Conservation (phyloP, 2,113 vertebrate species). For the Ondatra zibethicus region DNA sequence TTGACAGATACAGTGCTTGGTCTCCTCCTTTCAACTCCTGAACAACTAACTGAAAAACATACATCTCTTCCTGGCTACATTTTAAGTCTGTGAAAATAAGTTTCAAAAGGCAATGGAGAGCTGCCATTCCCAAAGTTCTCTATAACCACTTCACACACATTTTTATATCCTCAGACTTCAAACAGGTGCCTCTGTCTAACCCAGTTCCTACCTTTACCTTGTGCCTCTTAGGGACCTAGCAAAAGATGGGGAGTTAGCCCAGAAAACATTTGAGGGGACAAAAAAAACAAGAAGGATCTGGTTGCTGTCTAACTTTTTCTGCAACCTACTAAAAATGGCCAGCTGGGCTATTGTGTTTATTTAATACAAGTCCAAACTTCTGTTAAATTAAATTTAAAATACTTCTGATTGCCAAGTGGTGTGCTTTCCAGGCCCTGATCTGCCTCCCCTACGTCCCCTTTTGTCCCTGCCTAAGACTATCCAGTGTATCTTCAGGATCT, state of each 20-base stretch:
- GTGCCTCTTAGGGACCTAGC: not conserved
- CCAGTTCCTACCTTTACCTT: not conserved
- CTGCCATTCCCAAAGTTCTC: not conserved
- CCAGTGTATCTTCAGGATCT: not conserved
- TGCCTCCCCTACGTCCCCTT: not conserved
- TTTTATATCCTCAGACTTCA: not conserved
- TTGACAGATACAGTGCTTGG: too few relatives aligned
- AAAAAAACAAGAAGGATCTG: too few relatives aligned
- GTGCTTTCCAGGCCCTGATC: not conserved
- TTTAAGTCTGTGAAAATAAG: not conserved
- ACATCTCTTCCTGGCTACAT: too few relatives aligned
- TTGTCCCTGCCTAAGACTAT: too few relatives aligned
- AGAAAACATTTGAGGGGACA: not conserved
- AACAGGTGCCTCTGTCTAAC: not conserved
- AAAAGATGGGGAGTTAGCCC: not conserved
- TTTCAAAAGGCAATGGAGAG: not conserved
- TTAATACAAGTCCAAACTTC: not conserved
- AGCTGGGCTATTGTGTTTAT: not conserved
- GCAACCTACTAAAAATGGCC: not conserved
- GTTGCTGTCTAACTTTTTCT: not conserved
- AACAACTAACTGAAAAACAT: not conserved
- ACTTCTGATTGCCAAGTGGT: not conserved
- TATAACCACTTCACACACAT: not conserved
- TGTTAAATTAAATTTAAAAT: not conserved
- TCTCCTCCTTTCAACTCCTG: not conserved